Evolutionary conservation across 2,888 invertebrate genomes (phyloP).

Genomic region (Lithophane semibrunnea): DNA sequence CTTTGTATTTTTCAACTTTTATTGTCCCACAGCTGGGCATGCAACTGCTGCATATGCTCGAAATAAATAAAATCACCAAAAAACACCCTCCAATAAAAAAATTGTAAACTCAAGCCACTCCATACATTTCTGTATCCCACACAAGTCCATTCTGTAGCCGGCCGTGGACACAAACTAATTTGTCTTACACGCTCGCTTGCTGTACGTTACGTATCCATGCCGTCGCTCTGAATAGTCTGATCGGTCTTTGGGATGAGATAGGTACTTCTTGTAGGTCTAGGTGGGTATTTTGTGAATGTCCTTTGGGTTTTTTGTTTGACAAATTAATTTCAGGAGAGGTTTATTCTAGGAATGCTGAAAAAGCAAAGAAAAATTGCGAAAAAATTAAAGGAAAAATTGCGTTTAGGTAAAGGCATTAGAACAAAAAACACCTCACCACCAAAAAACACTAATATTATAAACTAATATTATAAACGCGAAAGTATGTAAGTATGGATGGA

Average conservation of each 20-base stretch:
- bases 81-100: conserved; percentile 7
- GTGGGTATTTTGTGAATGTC: not conserved
- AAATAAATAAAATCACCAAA: not conserved
- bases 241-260: conserved; percentile 19
- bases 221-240: conserved; percentile 38
- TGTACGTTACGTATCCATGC: conserved; percentile 32
- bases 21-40: not conserved
- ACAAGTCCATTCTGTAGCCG: conserved; percentile 42
- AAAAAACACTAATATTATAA: too few relatives aligned
- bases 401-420: too few relatives aligned
- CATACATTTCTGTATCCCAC: conserved; percentile 22
- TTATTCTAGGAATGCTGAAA: not conserved
- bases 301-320: not conserved
- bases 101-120: conserved; percentile 29
- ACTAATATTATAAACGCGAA: too few relatives aligned
- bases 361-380: not conserved
- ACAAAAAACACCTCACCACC: too few relatives aligned
- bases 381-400: too few relatives aligned
- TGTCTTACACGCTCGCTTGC: conserved; percentile 74
- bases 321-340: not conserved
- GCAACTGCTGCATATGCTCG: not conserved
- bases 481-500: too few relatives aligned
- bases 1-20: not conserved
- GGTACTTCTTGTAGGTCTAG: conserved; percentile 1
- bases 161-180: conserved; percentile 74